Conservation (phyloP, 2,797 vertebrate genomes). For the Falco peregrinus region DNA sequence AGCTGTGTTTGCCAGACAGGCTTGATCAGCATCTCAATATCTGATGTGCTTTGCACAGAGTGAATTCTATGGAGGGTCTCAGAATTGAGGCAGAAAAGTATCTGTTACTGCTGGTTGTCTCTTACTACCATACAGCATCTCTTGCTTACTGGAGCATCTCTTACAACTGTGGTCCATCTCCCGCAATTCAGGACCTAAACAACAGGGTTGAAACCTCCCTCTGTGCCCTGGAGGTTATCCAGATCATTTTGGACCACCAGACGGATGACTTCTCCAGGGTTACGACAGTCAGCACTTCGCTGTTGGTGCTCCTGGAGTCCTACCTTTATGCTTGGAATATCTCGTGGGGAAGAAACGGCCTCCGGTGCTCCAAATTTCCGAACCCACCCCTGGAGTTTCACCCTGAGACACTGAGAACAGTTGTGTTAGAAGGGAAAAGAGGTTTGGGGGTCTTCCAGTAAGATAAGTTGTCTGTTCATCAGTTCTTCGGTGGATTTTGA, state of each 20-base stretch:
- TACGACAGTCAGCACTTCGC: neutral
- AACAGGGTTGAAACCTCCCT: neutral
- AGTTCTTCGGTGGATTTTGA: neutral
- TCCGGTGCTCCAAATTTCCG: neutral
- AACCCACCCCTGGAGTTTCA: neutral
- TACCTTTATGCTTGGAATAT: neutral
- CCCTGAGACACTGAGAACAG: neutral
- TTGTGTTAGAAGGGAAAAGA: neutral
- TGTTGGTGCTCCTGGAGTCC: neutral
- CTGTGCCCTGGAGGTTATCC: neutral
- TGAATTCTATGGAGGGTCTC: rapidly evolving
- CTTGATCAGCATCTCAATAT: rapidly evolving
- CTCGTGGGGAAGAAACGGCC: neutral
- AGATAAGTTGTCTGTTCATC: neutral
- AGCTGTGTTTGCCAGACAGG: neutral
- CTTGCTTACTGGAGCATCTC: neutral
- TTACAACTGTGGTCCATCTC: neutral
- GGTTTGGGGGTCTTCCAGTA: neutral
- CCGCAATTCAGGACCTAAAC: neutral
- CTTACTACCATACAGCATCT: neutral
- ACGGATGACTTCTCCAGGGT: neutral
- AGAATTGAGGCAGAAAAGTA: neutral
- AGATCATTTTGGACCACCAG: neutral
- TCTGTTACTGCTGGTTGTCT: neutral
- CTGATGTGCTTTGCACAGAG: neutral